Conservation (phyloP, 2,888 invertebrate species). For the Dysmachus trigonus region DNA sequence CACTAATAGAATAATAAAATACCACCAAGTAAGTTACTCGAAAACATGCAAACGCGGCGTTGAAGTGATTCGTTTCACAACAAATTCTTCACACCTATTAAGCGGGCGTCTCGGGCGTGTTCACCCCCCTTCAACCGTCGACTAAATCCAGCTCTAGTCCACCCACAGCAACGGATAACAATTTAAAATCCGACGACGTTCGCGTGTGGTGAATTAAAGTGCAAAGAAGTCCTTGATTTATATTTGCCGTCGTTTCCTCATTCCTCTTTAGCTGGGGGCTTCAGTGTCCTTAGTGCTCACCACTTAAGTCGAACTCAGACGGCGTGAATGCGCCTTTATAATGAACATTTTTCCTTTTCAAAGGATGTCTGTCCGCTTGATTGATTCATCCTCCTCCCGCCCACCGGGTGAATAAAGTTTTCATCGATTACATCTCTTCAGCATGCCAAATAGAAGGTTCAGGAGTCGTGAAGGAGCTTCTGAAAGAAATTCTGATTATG, state of each 20-base stretch:
- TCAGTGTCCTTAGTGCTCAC: neutral
- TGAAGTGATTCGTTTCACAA: neutral
- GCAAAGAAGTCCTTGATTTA: neutral
- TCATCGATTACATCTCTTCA: neutral
- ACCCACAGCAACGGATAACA: neutral
- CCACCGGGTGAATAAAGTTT: neutral
- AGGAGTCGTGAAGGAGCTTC: neutral
- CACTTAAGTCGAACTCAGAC: slow-evolving; percentile 1
- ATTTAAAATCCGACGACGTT: neutral
- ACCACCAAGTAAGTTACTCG: neutral
- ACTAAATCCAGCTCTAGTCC: neutral
- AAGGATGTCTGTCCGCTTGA: neutral
- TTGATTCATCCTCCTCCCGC: neutral
- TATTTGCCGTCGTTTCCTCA: neutral
- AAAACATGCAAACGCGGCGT: neutral
- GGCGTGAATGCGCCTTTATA: neutral
- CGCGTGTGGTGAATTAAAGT: neutral
- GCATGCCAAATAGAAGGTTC: neutral
- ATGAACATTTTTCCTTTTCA: neutral
- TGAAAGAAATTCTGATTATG: neutral
- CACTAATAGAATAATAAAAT: neutral
- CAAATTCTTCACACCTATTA: neutral
- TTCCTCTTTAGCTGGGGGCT: neutral
- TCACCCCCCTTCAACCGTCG: neutral
- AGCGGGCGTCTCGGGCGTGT: neutral